These are phyloP conservation scores for Melanargia galathea DNA, from an alignment of 2,888 invertebrate genomes.

Conservation along the genomic window DNA sequence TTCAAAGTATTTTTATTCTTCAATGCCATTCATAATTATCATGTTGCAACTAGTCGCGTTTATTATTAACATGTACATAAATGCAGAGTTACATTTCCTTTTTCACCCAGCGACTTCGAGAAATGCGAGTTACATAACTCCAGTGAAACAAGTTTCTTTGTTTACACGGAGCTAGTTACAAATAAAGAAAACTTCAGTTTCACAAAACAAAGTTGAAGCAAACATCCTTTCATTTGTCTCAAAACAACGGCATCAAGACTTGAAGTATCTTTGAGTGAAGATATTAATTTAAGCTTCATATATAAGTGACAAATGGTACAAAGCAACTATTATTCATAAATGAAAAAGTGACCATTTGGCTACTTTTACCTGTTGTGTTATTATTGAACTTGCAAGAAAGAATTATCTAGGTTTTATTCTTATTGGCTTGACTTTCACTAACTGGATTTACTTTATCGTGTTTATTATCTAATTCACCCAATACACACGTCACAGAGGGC, in stretches of 20 bases:
- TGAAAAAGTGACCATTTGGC: not conserved
- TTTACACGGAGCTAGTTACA: constrained; percentile 10
- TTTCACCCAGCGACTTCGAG: not conserved
- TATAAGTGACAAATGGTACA: not conserved
- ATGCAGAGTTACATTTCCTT: not conserved
- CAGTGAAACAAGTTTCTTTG: constrained; percentile 7
- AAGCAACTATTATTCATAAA: not conserved
- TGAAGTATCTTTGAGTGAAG: not conserved
- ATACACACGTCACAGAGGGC: no score
- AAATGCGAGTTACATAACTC: not conserved
- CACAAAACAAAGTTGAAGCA: constrained; percentile 16
- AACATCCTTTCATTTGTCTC: constrained; percentile 15
- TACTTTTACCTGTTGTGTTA: not conserved
- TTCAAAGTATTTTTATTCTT: no score
- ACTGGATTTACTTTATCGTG: no score
- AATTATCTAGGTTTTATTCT: no score
- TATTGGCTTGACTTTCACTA: no score
- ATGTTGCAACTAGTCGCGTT: no score
- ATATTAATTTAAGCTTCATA: constrained; percentile 3
- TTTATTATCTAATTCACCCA: no score
- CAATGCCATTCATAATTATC: no score
- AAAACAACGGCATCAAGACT: constrained; percentile 11
- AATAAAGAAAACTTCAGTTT: constrained; percentile 14
- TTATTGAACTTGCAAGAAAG: not conserved
- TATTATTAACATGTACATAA: no score